Evolutionary conservation across 1,140 invertebrate species (phyloP).

Genomic region (Drosophila fuyamai): DNA sequence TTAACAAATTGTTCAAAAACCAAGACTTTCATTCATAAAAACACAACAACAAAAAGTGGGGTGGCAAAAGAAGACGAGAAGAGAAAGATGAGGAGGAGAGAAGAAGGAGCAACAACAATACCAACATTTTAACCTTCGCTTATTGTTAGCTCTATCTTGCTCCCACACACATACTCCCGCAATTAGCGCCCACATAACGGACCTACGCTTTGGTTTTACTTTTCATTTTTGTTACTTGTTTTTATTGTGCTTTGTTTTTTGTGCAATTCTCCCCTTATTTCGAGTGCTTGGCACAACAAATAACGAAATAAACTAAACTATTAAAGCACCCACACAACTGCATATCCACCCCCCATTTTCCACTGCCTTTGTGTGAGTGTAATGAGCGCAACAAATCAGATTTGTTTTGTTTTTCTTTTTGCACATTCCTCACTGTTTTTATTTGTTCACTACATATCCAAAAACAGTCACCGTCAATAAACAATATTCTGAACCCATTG

Average conservation of each 20-base stretch:
- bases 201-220: slow-evolving; percentile 29
- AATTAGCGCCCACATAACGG: slow-evolving; percentile 32
- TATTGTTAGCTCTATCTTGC: slow-evolving; percentile 30
- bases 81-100: slow-evolving; percentile 1
- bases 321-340: slow-evolving; percentile 35
- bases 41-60: slow-evolving; percentile 11
- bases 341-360: slow-evolving; percentile 45
- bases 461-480: slow-evolving; percentile 13
- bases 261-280: slow-evolving; percentile 41
- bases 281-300: slow-evolving; percentile 38
- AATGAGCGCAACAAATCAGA: slow-evolving; percentile 54
- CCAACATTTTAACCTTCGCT: slow-evolving; percentile 41
- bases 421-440: slow-evolving; percentile 48
- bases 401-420: slow-evolving; percentile 53
- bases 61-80: background rate
- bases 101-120: slow-evolving; percentile 18
- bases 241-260: slow-evolving; percentile 3
- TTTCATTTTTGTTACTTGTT: slow-evolving; percentile 25
- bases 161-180: slow-evolving; percentile 7
- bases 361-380: slow-evolving; percentile 20
- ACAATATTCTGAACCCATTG: slow-evolving; percentile 21
- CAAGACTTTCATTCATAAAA: slow-evolving; percentile 42
- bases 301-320: slow-evolving; percentile 48
- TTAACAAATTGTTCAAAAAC: slow-evolving; percentile 5
- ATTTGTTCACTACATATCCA: slow-evolving; percentile 14